A percentile compares a stretch with the other conserved stretches of the same genome.
phyloP scores from a whole-genome alignment of 2,888 invertebrate species.

The Amphipoea lucens region DNA sequence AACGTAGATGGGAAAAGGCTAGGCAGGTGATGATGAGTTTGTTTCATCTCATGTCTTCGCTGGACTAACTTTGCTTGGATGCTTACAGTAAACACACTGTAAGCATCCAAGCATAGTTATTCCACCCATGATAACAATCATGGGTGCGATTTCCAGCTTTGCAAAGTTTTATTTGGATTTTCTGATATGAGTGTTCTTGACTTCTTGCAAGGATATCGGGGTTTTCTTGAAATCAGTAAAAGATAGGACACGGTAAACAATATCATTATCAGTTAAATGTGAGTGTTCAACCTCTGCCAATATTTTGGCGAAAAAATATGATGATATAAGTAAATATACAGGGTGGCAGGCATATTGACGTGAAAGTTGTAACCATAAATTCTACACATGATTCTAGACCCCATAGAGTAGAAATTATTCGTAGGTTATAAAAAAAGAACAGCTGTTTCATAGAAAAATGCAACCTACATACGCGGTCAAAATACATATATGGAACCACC shows the following conservation, averaged over 20 bases:
- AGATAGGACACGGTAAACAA: background rate
- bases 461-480: background rate
- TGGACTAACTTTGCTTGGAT: background rate
- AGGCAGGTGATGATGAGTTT: too few relatives aligned
- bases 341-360: background rate
- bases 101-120: too few relatives aligned
- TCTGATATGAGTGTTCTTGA: too few relatives aligned
- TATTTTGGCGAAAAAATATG: background rate
- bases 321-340: background rate
- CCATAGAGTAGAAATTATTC: background rate
- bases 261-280: background rate
- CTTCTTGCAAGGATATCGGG: background rate
- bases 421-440: background rate
- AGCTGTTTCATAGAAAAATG: background rate
- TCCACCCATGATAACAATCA: too few relatives aligned
- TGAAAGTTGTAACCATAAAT: background rate
- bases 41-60: background rate
- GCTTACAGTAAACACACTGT: too few relatives aligned
- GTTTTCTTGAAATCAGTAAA: background rate
- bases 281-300: conserved; percentile 4
- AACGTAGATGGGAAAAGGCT: too few relatives aligned
- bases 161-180: background rate
- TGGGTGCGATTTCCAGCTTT: background rate
- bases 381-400: background rate
- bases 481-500: background rate